Percentiles rank a stretch among this genome's conserved stretches.
These are phyloP conservation scores for Notarius lentiginosus DNA, from an alignment of 2,113 vertebrate genomes.

Conservation along the genomic window DNA sequence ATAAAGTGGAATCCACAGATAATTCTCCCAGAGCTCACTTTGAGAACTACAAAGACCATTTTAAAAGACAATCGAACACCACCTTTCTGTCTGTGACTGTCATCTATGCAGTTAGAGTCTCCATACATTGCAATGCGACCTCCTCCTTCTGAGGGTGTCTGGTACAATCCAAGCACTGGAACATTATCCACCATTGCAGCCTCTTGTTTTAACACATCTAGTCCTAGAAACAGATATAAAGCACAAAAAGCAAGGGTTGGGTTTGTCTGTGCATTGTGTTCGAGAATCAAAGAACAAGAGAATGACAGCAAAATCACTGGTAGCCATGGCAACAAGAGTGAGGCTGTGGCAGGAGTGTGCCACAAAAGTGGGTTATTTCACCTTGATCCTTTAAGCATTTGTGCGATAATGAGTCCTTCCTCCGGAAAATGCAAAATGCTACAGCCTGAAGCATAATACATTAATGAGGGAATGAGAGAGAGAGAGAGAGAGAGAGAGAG, in stretches of 20 bases:
- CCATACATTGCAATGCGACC: constrained; percentile 92
- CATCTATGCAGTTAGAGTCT: constrained; percentile 96
- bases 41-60: not conserved
- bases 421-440: constrained; percentile 95
- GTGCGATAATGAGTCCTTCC: constrained; percentile 92
- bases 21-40: not conserved
- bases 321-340: constrained; percentile 43
- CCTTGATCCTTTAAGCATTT: constrained; percentile 97
- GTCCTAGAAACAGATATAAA: constrained; percentile 72
- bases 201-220: constrained; percentile 96
- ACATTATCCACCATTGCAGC: constrained; percentile 88
- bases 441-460: constrained; percentile 98
- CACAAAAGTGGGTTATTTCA: constrained; percentile 56
- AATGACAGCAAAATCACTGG: not conserved
- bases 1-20: not conserved
- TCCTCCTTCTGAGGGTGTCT: constrained; percentile 85
- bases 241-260: not conserved
- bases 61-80: not conserved
- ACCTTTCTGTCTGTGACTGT: constrained; percentile 98
- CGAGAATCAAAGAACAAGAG: constrained; percentile 10
- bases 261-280: not conserved
- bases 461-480: constrained; percentile 68
- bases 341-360: not conserved
- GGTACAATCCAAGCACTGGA: constrained; percentile 92
- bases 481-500: too few relatives aligned